Evolutionary conservation across 2,113 vertebrate species (phyloP).

Genomic region (Procavia capensis): DNA sequence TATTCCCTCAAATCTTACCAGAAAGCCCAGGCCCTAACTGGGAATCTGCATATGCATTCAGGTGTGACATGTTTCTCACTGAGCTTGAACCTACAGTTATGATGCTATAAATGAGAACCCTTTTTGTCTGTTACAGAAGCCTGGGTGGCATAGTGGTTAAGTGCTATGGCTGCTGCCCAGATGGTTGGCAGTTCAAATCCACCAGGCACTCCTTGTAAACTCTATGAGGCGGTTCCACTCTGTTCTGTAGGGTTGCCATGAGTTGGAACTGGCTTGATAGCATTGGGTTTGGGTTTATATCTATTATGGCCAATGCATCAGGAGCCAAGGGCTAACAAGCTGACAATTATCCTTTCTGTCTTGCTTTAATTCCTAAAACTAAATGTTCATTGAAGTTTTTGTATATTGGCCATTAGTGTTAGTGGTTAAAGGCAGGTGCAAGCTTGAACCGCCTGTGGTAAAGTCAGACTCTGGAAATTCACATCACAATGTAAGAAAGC

Average conservation of each 20-base stretch:
- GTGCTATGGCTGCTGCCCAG: too few relatives aligned
- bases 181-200: too few relatives aligned
- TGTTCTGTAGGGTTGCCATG: too few relatives aligned
- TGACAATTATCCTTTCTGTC: not conserved
- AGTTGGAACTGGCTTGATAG: too few relatives aligned
- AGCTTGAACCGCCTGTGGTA: not conserved
- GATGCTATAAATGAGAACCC: not conserved
- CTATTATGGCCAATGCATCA: not conserved
- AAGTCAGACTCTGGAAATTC: not conserved
- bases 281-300: too few relatives aligned
- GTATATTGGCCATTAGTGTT: not conserved
- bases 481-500: not conserved
- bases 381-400: not conserved
- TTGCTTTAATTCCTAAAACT: not conserved
- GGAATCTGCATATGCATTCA: not conserved
- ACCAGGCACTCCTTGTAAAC: too few relatives aligned
- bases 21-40: not conserved
- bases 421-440: not conserved
- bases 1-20: not conserved
- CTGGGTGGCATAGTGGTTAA: too few relatives aligned
- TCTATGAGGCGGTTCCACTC: too few relatives aligned
- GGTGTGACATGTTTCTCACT: not conserved
- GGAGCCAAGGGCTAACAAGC: not conserved
- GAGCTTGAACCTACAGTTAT: not conserved
- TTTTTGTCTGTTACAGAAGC: not conserved